A percentile compares a stretch with the other conserved stretches of the same genome.
Conservation (phyloP, 2,113 vertebrate species). For the Prietella phreatophila region DNA sequence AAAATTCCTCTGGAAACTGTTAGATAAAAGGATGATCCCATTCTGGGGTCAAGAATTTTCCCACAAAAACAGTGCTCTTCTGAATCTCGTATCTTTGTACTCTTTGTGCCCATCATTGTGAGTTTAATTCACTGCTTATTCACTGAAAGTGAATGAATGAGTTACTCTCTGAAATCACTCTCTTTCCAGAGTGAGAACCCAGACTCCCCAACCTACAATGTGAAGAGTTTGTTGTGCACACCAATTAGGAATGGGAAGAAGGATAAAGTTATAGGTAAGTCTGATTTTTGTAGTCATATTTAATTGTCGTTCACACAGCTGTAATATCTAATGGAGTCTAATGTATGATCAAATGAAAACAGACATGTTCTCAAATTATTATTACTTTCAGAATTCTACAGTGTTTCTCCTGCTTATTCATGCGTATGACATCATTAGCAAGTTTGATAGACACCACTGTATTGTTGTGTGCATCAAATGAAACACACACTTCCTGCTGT, state of each 20-base stretch:
- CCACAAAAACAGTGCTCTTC: not conserved
- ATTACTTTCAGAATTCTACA: not conserved
- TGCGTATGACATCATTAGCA: not conserved
- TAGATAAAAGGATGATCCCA: not conserved
- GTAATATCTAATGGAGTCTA: not conserved
- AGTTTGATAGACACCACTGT: not conserved
- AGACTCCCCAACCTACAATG: constrained; percentile 70
- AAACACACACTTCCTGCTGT: not conserved
- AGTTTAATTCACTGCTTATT: not conserved
- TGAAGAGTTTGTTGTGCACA: constrained; percentile 90
- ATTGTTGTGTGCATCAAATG: not conserved
- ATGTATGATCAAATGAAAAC: not conserved
- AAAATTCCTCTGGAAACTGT: too few relatives aligned
- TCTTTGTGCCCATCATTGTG: not conserved
- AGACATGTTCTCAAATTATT: not conserved
- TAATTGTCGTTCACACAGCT: not conserved
- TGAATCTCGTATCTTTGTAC: not conserved
- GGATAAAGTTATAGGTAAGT: constrained; percentile 96
- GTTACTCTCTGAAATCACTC: not conserved
- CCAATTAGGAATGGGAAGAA: constrained; percentile 97
- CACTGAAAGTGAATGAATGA: not conserved
- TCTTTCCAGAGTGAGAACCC: constrained; percentile 79
- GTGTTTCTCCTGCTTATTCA: not conserved
- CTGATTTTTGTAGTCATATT: not conserved
- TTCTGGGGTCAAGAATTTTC: constrained; percentile 14